Evolutionary conservation across 2,113 vertebrate genomes (phyloP).

Genomic region (Campylorhamphus procurvoides): DNA sequence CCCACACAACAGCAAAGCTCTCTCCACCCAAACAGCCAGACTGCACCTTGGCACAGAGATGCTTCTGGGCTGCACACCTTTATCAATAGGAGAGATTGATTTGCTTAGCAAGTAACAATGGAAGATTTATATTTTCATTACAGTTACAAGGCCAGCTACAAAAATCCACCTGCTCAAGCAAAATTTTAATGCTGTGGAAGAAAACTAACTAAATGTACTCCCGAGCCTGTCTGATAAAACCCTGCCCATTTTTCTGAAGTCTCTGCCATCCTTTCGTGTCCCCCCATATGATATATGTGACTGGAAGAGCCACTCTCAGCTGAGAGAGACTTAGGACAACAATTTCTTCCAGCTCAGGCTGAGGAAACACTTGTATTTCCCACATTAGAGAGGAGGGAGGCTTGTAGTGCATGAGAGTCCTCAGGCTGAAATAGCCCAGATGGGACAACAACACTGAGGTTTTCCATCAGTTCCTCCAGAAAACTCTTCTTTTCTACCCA

Average conservation of each 20-base stretch:
- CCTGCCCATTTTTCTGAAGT: not conserved
- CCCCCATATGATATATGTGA: not conserved
- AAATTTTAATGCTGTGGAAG: conserved; percentile 1
- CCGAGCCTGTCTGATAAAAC: not conserved
- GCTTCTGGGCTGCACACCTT: not conserved
- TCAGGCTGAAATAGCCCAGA: not conserved
- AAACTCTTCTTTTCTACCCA: not conserved
- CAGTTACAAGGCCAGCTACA: conserved; percentile 21
- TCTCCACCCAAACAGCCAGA: not conserved
- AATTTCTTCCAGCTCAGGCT: not conserved
- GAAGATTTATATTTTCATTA: conserved; percentile 32
- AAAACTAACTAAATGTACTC: not conserved
- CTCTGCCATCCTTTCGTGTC: not conserved
- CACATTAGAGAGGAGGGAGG: not conserved
- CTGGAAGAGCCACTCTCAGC: not conserved
- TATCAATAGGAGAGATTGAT: not conserved
- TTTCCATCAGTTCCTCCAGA: not conserved
- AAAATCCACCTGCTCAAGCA: conserved; percentile 17
- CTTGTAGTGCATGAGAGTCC: not conserved
- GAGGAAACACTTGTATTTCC: not conserved
- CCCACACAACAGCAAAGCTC: not conserved
- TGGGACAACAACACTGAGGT: not conserved
- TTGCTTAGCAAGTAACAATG: not conserved
- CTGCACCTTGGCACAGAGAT: not conserved
- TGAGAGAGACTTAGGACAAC: not conserved